Conservation (phyloP, 2,797 vertebrate species). For the Gobio occitaniae region DNA sequence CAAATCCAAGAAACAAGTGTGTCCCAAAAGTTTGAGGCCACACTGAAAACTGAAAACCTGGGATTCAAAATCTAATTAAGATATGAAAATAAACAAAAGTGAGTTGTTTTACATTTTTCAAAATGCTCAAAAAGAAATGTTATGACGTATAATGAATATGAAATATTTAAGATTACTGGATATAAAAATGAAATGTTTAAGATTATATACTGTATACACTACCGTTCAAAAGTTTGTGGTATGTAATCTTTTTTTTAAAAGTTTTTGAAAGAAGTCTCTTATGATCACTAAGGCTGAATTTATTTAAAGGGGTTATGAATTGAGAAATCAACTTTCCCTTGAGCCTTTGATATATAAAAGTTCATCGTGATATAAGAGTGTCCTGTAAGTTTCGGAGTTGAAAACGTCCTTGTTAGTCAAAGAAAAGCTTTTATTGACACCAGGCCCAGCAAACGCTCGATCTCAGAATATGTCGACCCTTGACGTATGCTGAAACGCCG, state of each 20-base stretch:
- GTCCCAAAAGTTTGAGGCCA: background rate
- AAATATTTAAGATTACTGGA: background rate
- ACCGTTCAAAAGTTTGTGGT: background rate
- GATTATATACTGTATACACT: background rate
- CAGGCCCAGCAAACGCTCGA: too few relatives aligned
- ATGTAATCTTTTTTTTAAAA: too few relatives aligned
- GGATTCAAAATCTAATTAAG: background rate
- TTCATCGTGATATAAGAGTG: too few relatives aligned
- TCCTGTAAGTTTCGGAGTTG: too few relatives aligned
- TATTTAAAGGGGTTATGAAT: background rate
- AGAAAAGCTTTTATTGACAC: too few relatives aligned
- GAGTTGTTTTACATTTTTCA: background rate
- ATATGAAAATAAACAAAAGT: slow-evolving; percentile 5
- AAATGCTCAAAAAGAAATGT: background rate
- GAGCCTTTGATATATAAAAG: too few relatives aligned
- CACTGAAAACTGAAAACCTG: background rate
- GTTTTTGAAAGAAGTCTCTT: too few relatives aligned
- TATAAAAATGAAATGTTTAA: background rate
- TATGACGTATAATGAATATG: background rate
- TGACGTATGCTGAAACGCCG: too few relatives aligned
- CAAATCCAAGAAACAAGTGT: background rate
- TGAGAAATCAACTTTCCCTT: too few relatives aligned
- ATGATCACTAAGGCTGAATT: background rate
- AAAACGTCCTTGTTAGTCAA: too few relatives aligned
- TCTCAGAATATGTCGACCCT: too few relatives aligned